Evolutionary conservation across 2,113 vertebrate genomes (phyloP), one percentile per base, ranked within the genome.

Genomic region (Antigone vipio): DNA sequence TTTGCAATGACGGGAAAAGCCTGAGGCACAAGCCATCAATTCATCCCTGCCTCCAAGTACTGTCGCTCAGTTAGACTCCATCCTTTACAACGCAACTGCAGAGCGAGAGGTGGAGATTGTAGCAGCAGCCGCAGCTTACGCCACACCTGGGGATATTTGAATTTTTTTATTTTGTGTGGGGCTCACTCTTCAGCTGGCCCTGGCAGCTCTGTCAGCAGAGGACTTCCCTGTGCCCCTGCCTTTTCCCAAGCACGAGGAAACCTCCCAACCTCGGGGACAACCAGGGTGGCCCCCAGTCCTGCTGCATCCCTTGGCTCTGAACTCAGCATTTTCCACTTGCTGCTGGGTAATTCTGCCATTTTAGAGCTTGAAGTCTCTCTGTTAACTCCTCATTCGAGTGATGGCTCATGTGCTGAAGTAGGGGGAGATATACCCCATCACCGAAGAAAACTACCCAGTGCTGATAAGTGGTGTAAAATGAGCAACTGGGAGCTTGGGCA

Each of bases 181-280:
- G 32, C 16, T 49, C 66, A 19, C 66, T 26, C 45, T n/a, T 56
- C 42, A 35, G 47, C 32, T 30, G 32, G 14, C 58, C 50, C 44
- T 19, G 42, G n/a, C 32, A 44, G 45, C 27, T 69, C 32, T 44
- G 55, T 45, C 3, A 2, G 38, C 38, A 69, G 38, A 53, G 34
- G 55, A 32, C 8, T 68, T 77, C 27, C 63, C 56, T 32, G 7
- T 21, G 30, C 5, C 21, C 21, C 35, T 59, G 35, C 44, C 40
- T 66, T 40, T 66, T 56, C n/a, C 42, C 1, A 1, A 66, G 29
- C 60, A 24, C 2, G 1, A 0, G 3, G 38, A 62, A 73, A 35
- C 11, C 34, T 15, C 40, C 27, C 21, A 38, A 6, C 23, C 23
- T n/a, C 2, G 3, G 66, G 45, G 24, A 71, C 66, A 50, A 29